Evolutionary conservation across 2,113 vertebrate genomes (phyloP).

Genomic region (Pseudopipra pipra): DNA sequence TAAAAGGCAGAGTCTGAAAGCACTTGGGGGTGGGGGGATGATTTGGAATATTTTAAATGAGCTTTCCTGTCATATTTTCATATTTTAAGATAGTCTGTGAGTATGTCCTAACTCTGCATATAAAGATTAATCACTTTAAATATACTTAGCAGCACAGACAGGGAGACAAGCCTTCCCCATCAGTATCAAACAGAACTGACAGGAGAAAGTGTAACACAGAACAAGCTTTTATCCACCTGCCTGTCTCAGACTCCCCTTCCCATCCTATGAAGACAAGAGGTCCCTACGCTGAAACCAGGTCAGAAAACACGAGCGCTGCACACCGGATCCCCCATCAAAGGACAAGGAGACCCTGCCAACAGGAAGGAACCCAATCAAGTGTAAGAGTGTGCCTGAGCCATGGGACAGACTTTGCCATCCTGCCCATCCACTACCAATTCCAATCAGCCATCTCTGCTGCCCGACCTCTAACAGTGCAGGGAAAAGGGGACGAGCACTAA

Average conservation of each 20-base stretch:
- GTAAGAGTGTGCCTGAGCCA: neutral
- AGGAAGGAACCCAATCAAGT: neutral
- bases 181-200: neutral
- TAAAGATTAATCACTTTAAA: neutral
- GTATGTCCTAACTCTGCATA: neutral
- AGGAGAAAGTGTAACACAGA: neutral
- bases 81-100: neutral
- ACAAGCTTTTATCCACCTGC: neutral
- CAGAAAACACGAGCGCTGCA: neutral
- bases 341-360: neutral
- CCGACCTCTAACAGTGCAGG: neutral
- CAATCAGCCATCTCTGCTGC: neutral
- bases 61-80: neutral
- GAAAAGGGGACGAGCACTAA: neutral
- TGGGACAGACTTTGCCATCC: neutral
- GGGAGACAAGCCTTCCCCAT: neutral
- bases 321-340: neutral
- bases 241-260: neutral
- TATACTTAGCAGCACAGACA: neutral
- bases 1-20: neutral
- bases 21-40: accelerated
- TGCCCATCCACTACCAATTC: neutral
- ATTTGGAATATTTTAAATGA: neutral
- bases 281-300: neutral
- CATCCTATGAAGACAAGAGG: neutral